phyloP scores from a whole-genome alignment of 2,113 vertebrate genomes.

The Ammodramus savannarum region DNA sequence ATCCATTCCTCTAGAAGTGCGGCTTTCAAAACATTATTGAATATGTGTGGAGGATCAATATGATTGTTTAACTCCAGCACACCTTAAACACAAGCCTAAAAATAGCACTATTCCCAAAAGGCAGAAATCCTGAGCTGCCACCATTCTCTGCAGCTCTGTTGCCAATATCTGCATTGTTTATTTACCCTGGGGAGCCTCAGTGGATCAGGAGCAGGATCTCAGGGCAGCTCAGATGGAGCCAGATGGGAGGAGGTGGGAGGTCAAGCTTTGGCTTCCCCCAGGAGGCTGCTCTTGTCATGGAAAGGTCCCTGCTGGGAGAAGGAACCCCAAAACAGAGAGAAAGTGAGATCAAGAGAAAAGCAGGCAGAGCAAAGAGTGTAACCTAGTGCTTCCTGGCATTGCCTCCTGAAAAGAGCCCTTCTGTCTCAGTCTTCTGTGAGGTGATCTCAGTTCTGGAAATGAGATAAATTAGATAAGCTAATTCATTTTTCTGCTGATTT shows the following conservation, averaged over 20 bases:
- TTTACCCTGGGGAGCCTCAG: background rate
- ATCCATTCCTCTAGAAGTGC: background rate
- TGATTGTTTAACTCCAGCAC: background rate
- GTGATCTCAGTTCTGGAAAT: background rate
- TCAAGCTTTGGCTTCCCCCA: background rate
- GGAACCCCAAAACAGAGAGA: background rate
- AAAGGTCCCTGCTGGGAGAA: background rate
- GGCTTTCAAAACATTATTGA: background rate
- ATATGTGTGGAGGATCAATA: background rate
- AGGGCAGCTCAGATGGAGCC: background rate
- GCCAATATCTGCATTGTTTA: background rate
- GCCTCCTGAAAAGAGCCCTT: background rate
- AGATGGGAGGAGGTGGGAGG: background rate
- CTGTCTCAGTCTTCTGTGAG: background rate
- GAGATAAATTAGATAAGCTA: background rate
- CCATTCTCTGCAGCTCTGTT: accelerated
- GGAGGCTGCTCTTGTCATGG: too few relatives aligned
- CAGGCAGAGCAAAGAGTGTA: background rate
- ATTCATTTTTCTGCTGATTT: background rate
- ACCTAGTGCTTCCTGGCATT: background rate
- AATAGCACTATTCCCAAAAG: background rate
- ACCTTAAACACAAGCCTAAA: background rate
- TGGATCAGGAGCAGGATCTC: background rate
- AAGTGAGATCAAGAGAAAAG: background rate
- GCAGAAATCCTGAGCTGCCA: background rate